These are phyloP conservation scores for Hypsopygia costalis DNA, from an alignment of 2,888 invertebrate species.

Conservation along the genomic window DNA sequence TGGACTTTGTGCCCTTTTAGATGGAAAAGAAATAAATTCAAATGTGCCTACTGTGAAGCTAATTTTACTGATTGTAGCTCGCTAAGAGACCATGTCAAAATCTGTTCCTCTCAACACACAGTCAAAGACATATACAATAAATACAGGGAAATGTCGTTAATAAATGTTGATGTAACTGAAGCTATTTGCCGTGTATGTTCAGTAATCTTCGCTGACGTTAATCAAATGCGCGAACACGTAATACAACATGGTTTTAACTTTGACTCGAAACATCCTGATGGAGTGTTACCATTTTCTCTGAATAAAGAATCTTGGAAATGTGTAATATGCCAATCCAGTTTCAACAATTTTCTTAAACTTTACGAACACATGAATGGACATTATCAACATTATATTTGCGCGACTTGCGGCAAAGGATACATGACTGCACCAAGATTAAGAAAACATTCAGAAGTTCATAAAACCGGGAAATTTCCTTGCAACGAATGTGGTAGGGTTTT, in stretches of 20 bases:
- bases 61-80: conserved; percentile 52
- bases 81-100: conserved; percentile 50
- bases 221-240: conserved; percentile 53
- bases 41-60: conserved; percentile 65
- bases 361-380: conserved; percentile 72
- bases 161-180: conserved; percentile 60
- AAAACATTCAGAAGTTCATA: conserved; percentile 67
- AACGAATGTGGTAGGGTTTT: conserved; percentile 57
- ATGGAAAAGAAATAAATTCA: conserved; percentile 65
- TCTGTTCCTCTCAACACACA: conserved; percentile 44
- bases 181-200: conserved; percentile 52
- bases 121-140: conserved; percentile 65
- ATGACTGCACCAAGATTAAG: conserved; percentile 63
- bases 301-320: conserved; percentile 64
- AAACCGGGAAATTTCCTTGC: conserved; percentile 62
- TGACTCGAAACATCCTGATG: conserved; percentile 54
- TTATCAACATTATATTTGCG: conserved; percentile 68
- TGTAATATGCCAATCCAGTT: conserved; percentile 51
- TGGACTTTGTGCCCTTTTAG: conserved; percentile 64
- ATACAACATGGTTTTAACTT: conserved; percentile 51
- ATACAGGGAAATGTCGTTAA: conserved; percentile 66
- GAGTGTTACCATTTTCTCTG: conserved; percentile 58
- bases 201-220: conserved; percentile 34
- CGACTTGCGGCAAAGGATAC: conserved; percentile 67
- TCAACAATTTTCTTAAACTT: conserved; percentile 65